A percentile compares a stretch with the other conserved stretches of the same genome.
phyloP scores from a whole-genome alignment of 1,140 invertebrate species.

The Nasonia vitripennis region DNA sequence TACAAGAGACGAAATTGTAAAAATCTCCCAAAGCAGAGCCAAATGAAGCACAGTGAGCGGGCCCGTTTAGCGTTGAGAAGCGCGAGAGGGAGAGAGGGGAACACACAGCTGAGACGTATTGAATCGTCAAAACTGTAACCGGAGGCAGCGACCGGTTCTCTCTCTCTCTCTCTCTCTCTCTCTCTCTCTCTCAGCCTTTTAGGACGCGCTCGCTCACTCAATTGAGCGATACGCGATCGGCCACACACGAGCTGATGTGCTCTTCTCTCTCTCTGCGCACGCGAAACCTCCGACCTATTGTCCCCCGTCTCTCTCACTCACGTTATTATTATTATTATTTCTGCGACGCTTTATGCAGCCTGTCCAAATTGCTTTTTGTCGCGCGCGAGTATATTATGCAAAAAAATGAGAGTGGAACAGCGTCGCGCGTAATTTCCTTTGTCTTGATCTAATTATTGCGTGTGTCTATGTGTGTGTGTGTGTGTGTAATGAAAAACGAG shows the following conservation, averaged over 20 bases:
- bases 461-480: background rate
- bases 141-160: conserved; percentile 49
- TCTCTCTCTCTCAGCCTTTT: conserved; percentile 22
- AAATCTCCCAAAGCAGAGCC: too few relatives aligned
- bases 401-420: background rate
- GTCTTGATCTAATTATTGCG: too few relatives aligned
- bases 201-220: conserved; percentile 58
- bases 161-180: background rate
- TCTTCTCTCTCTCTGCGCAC: conserved; percentile 23
- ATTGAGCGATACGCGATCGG: conserved; percentile 69
- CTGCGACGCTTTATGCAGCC: background rate
- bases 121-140: conserved; percentile 52
- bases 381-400: too few relatives aligned
- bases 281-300: conserved; percentile 26
- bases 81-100: background rate
- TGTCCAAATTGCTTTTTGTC: background rate
- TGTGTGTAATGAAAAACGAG: background rate
- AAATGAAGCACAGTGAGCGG: background rate
- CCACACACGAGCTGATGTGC: conserved; percentile 62
- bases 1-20: too few relatives aligned
- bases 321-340: background rate
- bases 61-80: too few relatives aligned
- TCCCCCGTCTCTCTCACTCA: background rate
- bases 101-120: conserved; percentile 29
- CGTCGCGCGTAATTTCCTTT: too few relatives aligned